Base-by-base conservation (phyloP, 2,888 invertebrate genomes). In the Acrobasis consociella region DNA sequence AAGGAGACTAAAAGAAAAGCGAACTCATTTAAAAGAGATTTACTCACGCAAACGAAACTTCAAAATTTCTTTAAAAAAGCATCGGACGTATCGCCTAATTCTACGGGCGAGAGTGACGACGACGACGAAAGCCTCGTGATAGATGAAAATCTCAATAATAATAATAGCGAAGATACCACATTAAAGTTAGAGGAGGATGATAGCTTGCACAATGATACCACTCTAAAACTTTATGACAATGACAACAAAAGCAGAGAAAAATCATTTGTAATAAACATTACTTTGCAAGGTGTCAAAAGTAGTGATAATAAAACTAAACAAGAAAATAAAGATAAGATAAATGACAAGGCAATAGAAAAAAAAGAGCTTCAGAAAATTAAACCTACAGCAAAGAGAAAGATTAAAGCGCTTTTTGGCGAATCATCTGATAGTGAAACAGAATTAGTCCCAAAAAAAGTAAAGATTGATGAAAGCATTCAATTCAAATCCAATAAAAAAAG, bases 351-450 rank as follows among this genome's bases (percentile, higher is more conserved):
- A 62, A 65, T 64, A 53, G 16, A 55, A 62, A 56, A 67, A 13
- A 76, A 73, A 65, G 74, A 78, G 15, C 72, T 77, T 1, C 77
- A 74, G 58, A 83, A 78, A 69, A 67, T 69, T 11, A 86, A 80
- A 65, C 80, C 82, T 31, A 77, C 75, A 50, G 80, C 85, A 49
- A 87, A 92, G 79, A 81, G 88, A 76, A 91, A 89, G 86, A 83
- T 93, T 16, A 85, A 93, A 80, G 92, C 84, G 60, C 81, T 94
- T 9, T 93, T 93, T 77, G 93, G 93, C 5, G 93, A 93, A 66
- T 91, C 93, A 8, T 91, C 91, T 1, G 93, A 89, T 7, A 89
- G 89, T 67, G 91, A 92, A 37, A 67, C 67, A 11, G 87, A 89
- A 67, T 52, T 62, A 46, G 72, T 13, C 17, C 22, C 42, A 9